Evolutionary conservation across 2,113 vertebrate species (phyloP), one percentile per base, ranked within the genome.

Genomic region (Thunnus maccoyii): DNA sequence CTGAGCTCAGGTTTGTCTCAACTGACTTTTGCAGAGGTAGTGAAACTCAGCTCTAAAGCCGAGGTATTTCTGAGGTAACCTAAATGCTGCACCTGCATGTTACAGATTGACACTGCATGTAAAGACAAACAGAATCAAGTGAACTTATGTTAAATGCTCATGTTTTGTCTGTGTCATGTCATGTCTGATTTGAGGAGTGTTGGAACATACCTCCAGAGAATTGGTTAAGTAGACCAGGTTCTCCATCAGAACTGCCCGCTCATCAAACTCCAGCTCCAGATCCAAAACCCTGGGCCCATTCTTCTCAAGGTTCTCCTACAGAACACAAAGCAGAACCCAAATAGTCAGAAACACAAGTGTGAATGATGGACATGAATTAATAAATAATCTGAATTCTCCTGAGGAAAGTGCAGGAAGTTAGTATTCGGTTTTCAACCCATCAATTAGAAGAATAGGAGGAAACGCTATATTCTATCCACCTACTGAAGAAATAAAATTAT

Each of bases 181-280:
- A 18, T 9, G n/a, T 51, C 1, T 18, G 16, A 32, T 62, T 22
- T 41, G 20, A 18, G 16, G 17, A 30, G 5, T 8, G 7, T n/a
- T 46, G 27, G 11, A 84, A 92, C 86, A 36, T 79, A 98, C 98
- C 96, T 99, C 98, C 46, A 99, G 89, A 72, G 97, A 97, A 88
- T 99, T 99, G 62, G 97, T 99, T 81, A 99, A 64, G 65, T 99
- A 99, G 56, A 99, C 97, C 51, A 98, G 95, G 65, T 99, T 99
- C 86, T 99, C 97, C 94, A 95, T 92, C 46, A 99, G 95, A 54
- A 99, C 98, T 0, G 96, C 85, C 18, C 94, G 95, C 80, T 99
- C 98, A 63, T 99, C 97, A 86, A 99, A 99, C 91, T 99, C 98
- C 92, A 99, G 92, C 1, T 99, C 95, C 66, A 99, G 94, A 88